Percentiles rank a stretch among this genome's conserved stretches.
Evolutionary conservation across 2,888 invertebrate genomes (phyloP).

Genomic region (Athripsodes cinereus): DNA sequence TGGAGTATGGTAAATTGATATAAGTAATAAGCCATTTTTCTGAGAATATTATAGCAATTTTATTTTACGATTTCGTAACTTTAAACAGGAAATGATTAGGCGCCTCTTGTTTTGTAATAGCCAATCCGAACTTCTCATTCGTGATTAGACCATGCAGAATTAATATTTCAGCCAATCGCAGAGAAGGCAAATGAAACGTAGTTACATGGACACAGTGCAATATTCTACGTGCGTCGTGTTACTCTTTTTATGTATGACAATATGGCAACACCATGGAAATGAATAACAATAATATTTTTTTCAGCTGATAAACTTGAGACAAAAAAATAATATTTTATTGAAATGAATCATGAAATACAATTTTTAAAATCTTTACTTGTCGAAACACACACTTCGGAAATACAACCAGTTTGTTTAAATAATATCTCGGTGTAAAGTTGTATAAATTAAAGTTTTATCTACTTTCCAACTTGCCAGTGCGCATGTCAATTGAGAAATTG

Average conservation of each 20-base stretch:
- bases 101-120: conserved; percentile 13
- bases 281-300: background rate
- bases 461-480: conserved; percentile 38
- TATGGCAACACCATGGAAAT: background rate
- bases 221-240: conserved; percentile 14
- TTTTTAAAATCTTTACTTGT: too few relatives aligned
- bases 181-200: conserved; percentile 20
- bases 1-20: too few relatives aligned
- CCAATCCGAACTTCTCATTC: conserved; percentile 17
- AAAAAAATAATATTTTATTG: too few relatives aligned
- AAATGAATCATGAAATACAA: too few relatives aligned
- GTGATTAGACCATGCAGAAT: conserved; percentile 19
- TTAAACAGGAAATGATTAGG: conserved; percentile 45
- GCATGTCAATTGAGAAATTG: conserved; percentile 81
- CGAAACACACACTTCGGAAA: too few relatives aligned
- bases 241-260: too few relatives aligned
- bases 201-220: conserved; percentile 1
- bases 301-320: background rate
- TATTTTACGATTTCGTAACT: conserved; percentile 18
- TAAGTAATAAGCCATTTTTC: too few relatives aligned
- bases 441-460: conserved; percentile 12
- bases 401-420: too few relatives aligned
- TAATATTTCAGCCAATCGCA: conserved; percentile 21
- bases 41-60: too few relatives aligned
- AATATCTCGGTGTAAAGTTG: conserved; percentile 32